A percentile compares a stretch with the other conserved stretches of the same genome.
Evolutionary conservation across 1,140 invertebrate species (phyloP).

Genomic region (Plodia interpunctella): DNA sequence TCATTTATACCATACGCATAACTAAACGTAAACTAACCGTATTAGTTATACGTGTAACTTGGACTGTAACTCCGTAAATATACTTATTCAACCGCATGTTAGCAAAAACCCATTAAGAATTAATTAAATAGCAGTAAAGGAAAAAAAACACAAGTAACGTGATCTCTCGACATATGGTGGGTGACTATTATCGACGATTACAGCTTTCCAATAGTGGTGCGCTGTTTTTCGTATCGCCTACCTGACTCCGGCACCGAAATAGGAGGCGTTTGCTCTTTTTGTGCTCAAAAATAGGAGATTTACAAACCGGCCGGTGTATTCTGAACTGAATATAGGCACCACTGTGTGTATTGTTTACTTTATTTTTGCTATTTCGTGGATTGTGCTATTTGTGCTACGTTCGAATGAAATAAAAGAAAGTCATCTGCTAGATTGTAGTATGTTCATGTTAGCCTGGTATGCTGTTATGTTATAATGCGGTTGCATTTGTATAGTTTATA

Average conservation of each 20-base stretch:
- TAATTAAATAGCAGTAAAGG: background rate
- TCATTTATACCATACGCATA: too few relatives aligned
- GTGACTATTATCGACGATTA: background rate
- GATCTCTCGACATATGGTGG: background rate
- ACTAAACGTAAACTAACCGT: background rate
- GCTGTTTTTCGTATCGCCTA: conserved; percentile 24
- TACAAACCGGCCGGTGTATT: conserved; percentile 21
- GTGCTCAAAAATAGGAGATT: conserved; percentile 25
- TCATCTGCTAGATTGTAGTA: background rate
- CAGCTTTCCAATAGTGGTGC: conserved; percentile 9
- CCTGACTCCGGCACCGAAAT: conserved; percentile 16
- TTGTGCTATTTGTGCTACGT: background rate
- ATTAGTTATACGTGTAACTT: too few relatives aligned
- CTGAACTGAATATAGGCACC: background rate
- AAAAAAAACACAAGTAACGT: background rate
- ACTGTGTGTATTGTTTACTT: background rate
- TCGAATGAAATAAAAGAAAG: background rate
- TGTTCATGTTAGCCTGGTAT: too few relatives aligned
- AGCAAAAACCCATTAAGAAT: too few relatives aligned
- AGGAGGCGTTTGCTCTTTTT: conserved; percentile 22
- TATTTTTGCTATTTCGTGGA: background rate
- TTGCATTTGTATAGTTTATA: too few relatives aligned
- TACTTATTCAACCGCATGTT: too few relatives aligned
- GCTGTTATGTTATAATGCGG: too few relatives aligned
- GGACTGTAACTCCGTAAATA: too few relatives aligned